Base-by-base conservation (phyloP, 2,113 vertebrate genomes). In the Anhinga rufa region DNA sequence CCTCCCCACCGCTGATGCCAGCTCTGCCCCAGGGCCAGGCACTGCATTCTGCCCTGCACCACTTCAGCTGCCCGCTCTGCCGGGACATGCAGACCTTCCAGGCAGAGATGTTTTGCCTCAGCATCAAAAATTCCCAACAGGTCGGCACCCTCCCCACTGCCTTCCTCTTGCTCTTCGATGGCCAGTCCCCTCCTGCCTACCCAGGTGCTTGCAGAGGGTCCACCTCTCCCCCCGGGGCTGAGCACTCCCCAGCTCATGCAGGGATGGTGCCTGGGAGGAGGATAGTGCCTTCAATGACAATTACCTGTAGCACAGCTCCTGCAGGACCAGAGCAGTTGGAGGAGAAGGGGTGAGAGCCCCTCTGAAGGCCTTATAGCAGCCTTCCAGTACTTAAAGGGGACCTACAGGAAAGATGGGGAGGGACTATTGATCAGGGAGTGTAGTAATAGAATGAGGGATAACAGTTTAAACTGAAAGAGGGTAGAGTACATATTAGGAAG, bases 191-290 rank as follows among this genome's bases (percentile, higher is more conserved):
- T 65, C 49, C 36, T 32, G 15, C 22, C 29, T 46, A 15, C n/a
- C 15, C 0, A 2, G 8, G 4, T 21, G 24, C 20, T 1, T 1
- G 38, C 6, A 1, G 34, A 34, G 52, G 34, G 20, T 16, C n/a
- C 34, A 10, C 19, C 13, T 9, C 4, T 2, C 4, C 15, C 13
- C n/a, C 19, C 3, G 31, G 31, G 14, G 7, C 42, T 34, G 21
- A 46, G 64, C 4, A 4, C 7, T 60, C 32, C 34, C 34, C 8
- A 5, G 8, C 7, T 74, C 28, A 32, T 9, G 1, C 51, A 79
- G 66, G 51, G 65, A 79, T 12, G 14, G 51, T 54, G 61, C 51
- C 21, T 28, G 51, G 61, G 70, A 82, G 9, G 17, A 70, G 38
- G 25, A 58, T 0, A 20, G 42, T 4, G 9, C 18, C 9, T 92